A percentile compares a stretch with the other conserved stretches of the same genome.
phyloP scores from a whole-genome alignment of 2,888 invertebrate species.

The Parelbella ahira region DNA sequence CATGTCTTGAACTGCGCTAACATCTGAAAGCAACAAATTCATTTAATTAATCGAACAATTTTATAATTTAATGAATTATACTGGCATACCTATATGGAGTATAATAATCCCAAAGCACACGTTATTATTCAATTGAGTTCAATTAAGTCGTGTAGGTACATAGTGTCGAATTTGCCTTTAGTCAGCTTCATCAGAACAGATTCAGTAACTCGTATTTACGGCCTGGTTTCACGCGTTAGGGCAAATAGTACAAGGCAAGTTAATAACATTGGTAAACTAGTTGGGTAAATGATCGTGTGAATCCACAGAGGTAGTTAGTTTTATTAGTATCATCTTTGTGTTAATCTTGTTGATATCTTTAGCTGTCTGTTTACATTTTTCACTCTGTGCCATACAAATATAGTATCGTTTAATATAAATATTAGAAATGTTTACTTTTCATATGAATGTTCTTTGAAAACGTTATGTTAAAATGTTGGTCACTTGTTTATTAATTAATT shows the following conservation, averaged over 20 bases:
- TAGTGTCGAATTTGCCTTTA: constrained; percentile 11
- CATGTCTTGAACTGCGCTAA: constrained; percentile 63
- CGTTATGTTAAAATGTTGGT: no score
- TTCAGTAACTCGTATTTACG: constrained; percentile 6
- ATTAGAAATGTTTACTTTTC: no score
- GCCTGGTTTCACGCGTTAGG: constrained; percentile 4
- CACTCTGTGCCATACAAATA: neutral
- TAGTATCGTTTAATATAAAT: no score
- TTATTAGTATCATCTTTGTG: constrained; percentile 28
- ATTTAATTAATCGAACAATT: constrained; percentile 42
- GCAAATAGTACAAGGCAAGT: constrained; percentile 22
- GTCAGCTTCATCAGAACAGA: constrained; percentile 6
- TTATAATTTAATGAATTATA: constrained; percentile 53
- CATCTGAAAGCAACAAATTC: constrained; percentile 60
- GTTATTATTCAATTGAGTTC: constrained; percentile 55
- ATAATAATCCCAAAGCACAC: constrained; percentile 42
- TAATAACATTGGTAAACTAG: constrained; percentile 24
- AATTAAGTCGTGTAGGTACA: constrained; percentile 34
- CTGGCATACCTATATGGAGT: constrained; percentile 27
- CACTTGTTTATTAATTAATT: no score
- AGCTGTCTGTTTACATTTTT: constrained; percentile 20
- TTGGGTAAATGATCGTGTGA: constrained; percentile 55
- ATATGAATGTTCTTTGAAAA: no score
- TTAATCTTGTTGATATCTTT: constrained; percentile 37
- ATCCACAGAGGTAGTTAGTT: constrained; percentile 43